These are phyloP conservation scores for Entomobrya multifasciata DNA, from an alignment of 2,888 invertebrate genomes.

Conservation along the genomic window DNA sequence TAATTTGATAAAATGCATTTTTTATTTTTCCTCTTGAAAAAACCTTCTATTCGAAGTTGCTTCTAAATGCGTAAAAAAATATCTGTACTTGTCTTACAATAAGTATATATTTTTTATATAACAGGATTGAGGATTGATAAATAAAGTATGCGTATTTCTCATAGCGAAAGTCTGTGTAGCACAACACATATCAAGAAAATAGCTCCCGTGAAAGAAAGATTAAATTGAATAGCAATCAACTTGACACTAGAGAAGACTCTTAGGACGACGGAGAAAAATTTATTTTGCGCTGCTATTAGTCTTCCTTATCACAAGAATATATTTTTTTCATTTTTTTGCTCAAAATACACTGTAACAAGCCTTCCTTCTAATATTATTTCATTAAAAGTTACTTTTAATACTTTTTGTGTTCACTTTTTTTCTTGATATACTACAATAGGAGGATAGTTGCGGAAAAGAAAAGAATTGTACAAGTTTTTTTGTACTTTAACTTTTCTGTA, in stretches of 20 bases:
- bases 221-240: constrained; percentile 64
- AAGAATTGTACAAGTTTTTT: constrained; percentile 35
- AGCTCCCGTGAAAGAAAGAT: constrained; percentile 53
- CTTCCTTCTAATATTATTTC: constrained; percentile 54
- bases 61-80: constrained; percentile 1
- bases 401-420: constrained; percentile 47
- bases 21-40: too few relatives aligned
- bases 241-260: constrained; percentile 57
- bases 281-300: constrained; percentile 31
- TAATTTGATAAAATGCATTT: not conserved
- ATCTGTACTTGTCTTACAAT: not conserved
- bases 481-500: constrained; percentile 28
- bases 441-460: constrained; percentile 19
- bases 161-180: constrained; percentile 19
- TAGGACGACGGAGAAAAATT: constrained; percentile 26
- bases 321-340: constrained; percentile 50
- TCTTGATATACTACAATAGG: constrained; percentile 43
- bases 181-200: constrained; percentile 38
- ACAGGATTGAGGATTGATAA: too few relatives aligned
- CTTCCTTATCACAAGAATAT: constrained; percentile 53
- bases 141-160: not conserved
- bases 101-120: not conserved
- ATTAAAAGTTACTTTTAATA: constrained; percentile 64
- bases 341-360: constrained; percentile 43
- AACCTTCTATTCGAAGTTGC: too few relatives aligned